Base-by-base conservation (phyloP, 2,797 vertebrate genomes). In the Xiphophorus birchmanni region DNA sequence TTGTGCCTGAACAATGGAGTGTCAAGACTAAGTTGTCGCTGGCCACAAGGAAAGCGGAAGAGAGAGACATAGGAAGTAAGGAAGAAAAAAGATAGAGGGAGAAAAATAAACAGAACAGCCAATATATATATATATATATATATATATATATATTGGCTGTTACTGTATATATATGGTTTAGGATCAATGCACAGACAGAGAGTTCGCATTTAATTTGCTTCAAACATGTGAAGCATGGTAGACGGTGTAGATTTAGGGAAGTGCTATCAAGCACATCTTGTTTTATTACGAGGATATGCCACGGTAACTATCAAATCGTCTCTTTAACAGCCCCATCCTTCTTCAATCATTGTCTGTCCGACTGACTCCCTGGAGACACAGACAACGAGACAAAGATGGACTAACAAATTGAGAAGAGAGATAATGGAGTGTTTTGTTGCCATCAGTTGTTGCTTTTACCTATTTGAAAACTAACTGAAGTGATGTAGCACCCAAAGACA, bases 121-220 rank as follows among this genome's bases (percentile, higher is more conserved):
- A 83, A 44, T 44, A 47, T 47, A 47, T 47, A 47, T 3, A 45
- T 45, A 45, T 45, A 45, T 45, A 45, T 45, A 3, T 45, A 15
- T 15, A 47, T 15, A 48, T 6, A 48, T 18, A 79, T 89, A 86
- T 88, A 88, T 91, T 32, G 32, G 32, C 32, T 32, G 32, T 32
- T 32, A 32, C 32, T 32, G 32, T 32, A 32, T 89, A 86, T 88
- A 88, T 91, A 87, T 94, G 93, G 93, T 91, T 94, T 94, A 85
- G 94, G 91, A 95, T 94, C 94, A 92, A 91, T 88, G 92, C 86
- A 81, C 85, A 94, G 89, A 81, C 85, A 94, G 89, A 50, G 81
- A 88, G 92, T 93, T 94, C 90, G 89, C 93, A 91, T 95, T 93
- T 95, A 94, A 95, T 94, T 92, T 90, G 92, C 94, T 95, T 93